phyloP scores from a whole-genome alignment of 2,888 invertebrate genomes.

The Argyra leucocephala region DNA sequence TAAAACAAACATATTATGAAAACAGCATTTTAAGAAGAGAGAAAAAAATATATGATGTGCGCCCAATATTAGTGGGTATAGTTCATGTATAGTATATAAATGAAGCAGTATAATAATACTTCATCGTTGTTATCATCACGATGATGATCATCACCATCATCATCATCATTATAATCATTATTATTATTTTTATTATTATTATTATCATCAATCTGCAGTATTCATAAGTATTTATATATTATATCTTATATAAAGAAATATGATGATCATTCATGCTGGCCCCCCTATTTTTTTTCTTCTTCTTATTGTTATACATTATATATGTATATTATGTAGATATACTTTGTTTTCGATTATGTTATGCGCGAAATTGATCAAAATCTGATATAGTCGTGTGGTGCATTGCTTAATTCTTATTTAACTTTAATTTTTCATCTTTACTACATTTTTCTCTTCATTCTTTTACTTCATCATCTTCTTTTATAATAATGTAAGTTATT shows the following conservation, averaged over 20 bases:
- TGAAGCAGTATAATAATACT: too few relatives aligned
- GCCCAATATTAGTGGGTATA: not conserved
- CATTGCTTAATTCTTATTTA: not conserved
- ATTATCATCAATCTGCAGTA: not conserved
- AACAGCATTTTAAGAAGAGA: not conserved
- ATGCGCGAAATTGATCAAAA: conserved; percentile 3
- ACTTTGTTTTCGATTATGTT: not conserved
- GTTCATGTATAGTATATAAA: too few relatives aligned
- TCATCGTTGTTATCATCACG: conserved; percentile 4
- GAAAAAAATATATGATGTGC: not conserved
- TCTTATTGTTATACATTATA: too few relatives aligned
- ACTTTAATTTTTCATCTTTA: not conserved
- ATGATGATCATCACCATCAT: not conserved
- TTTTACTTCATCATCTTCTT: not conserved
- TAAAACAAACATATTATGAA: conserved; percentile 11
- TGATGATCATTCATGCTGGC: conserved; percentile 3
- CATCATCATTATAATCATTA: not conserved
- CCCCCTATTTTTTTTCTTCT: not conserved
- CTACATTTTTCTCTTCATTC: too few relatives aligned
- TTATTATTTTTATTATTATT: conserved; percentile 7
- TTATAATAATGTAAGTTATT: not conserved
- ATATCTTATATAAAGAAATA: not conserved
- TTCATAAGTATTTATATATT: not conserved
- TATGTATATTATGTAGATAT: too few relatives aligned
- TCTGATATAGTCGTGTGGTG: conserved; percentile 6